Percentiles rank a stretch among this genome's conserved stretches.
Evolutionary conservation across 2,113 vertebrate genomes (phyloP).

Genomic region (Cynocephalus volans): DNA sequence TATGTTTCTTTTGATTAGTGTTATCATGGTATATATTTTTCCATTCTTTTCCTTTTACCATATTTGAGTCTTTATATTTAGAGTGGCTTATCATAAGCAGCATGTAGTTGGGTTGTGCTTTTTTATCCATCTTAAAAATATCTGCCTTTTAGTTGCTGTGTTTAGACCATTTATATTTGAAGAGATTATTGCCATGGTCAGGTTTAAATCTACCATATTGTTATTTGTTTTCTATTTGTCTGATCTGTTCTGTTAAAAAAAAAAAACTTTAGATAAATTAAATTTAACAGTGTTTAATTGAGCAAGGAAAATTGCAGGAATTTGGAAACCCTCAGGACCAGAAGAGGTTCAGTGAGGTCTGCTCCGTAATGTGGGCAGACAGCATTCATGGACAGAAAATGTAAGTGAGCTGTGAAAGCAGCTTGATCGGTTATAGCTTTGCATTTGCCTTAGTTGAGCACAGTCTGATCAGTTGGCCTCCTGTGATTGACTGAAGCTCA

Average conservation of each 20-base stretch:
- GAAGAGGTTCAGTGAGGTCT: background rate
- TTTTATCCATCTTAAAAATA: constrained; percentile 43
- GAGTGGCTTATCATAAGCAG: background rate
- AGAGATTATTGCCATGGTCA: background rate
- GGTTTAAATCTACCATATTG: background rate
- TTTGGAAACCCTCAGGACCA: background rate
- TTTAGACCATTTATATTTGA: background rate
- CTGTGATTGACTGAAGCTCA: background rate
- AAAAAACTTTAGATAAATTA: background rate
- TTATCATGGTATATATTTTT: background rate
- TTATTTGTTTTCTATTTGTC: background rate
- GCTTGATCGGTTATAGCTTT: background rate
- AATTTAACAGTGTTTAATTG: background rate
- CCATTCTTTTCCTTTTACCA: background rate
- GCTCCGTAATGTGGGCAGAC: too few species aligned
- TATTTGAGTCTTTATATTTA: background rate
- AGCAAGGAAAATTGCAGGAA: background rate
- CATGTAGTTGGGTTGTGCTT: background rate
- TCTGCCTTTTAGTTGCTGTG: background rate
- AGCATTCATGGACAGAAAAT: background rate
- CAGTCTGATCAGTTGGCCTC: background rate
- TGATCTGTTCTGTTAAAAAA: background rate
- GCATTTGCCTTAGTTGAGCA: too few species aligned
- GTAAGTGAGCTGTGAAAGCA: background rate
- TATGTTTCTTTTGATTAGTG: background rate